These are phyloP conservation scores for Yoshiicerus persimilis DNA, from an alignment of 1,140 invertebrate genomes.

Conservation along the genomic window DNA sequence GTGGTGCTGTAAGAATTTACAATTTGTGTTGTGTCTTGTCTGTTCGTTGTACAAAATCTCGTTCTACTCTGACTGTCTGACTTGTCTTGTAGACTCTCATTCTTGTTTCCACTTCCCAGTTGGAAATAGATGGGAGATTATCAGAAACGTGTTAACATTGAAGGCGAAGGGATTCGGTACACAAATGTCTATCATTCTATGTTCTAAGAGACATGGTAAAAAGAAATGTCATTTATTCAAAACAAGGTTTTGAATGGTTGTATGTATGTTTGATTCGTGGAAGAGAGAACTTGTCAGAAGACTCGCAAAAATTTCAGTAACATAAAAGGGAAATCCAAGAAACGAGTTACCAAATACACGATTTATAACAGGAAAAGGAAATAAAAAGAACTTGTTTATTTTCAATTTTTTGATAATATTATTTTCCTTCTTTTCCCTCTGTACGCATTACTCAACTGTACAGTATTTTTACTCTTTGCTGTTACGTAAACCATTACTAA, in stretches of 20 bases:
- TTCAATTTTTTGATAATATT: background rate
- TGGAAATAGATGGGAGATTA: background rate
- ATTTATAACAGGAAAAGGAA: background rate
- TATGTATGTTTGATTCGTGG: background rate
- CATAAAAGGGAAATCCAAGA: background rate
- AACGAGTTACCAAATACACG: background rate
- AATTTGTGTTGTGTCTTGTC: background rate
- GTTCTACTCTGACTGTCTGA: background rate
- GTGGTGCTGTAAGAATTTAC: background rate
- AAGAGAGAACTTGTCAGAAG: background rate
- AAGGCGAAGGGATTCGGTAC: too few species aligned
- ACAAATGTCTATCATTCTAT: background rate
- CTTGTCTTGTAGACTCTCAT: background rate
- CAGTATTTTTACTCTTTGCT: too few species aligned
- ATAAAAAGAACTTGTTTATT: background rate
- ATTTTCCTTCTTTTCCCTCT: background rate
- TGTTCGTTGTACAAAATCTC: background rate
- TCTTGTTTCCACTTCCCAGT: background rate
- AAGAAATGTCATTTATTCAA: background rate
- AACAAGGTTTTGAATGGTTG: background rate
- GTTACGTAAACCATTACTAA: too few species aligned
- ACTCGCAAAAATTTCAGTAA: background rate
- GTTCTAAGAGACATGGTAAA: background rate
- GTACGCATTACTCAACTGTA: too few species aligned
- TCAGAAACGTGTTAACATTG: background rate